Conservation (phyloP, 2,888 invertebrate genomes). For the Hylaea fasciaria region DNA sequence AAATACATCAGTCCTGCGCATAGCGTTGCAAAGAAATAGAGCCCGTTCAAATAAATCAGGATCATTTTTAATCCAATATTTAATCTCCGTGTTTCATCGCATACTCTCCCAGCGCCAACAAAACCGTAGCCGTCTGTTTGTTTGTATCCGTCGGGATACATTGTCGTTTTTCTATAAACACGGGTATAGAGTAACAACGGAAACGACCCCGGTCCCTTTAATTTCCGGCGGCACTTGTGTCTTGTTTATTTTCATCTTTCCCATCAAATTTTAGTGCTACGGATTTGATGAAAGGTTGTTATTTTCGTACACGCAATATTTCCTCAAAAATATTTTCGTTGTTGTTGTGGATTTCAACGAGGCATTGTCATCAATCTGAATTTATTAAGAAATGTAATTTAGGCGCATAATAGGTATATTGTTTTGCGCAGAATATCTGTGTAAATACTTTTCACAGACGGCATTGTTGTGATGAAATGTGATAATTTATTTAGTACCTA, state of each 20-base stretch:
- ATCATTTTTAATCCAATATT: conserved; percentile 34
- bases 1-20: background rate
- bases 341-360: background rate
- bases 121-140: conserved; percentile 46
- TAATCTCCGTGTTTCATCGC: conserved; percentile 30
- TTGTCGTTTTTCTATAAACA: conserved; percentile 59
- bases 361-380: background rate
- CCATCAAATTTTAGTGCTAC: conserved; percentile 55
- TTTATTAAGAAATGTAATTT: background rate
- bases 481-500: too few relatives aligned
- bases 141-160: conserved; percentile 45
- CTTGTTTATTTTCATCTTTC: conserved; percentile 64
- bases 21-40: background rate
- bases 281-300: conserved; percentile 44
- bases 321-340: conserved; percentile 1
- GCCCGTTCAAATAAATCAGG: conserved; percentile 21
- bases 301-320: conserved; percentile 19
- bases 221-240: conserved; percentile 70
- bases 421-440: background rate
- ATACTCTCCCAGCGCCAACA: conserved; percentile 29
- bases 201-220: conserved; percentile 65
- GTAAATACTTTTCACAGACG: too few relatives aligned
- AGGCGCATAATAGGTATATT: background rate
- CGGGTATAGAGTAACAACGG: conserved; percentile 49
- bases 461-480: too few relatives aligned